These are phyloP conservation scores for Mercenaria mercenaria DNA, from an alignment of 1,140 invertebrate species.

Conservation along the genomic window DNA sequence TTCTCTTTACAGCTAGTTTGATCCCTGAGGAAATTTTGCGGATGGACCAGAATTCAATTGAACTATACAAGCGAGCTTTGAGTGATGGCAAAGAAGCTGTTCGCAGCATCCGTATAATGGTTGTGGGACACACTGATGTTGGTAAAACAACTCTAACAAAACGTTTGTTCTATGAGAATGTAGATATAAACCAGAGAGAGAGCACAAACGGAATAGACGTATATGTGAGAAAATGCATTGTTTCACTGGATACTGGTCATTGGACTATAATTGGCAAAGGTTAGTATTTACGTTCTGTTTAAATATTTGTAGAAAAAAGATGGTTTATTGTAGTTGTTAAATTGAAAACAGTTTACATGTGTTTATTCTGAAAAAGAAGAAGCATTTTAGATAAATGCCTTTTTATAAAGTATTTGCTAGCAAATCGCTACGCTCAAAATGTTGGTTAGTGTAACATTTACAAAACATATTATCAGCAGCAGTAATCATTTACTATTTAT, in stretches of 20 bases:
- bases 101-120: no score
- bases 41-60: neutral
- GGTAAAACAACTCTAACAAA: slow-evolving; percentile 22
- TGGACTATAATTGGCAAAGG: neutral
- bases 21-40: neutral
- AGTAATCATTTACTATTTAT: no score
- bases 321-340: no score
- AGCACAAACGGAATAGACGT: slow-evolving; percentile 31
- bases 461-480: no score
- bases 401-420: no score
- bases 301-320: no score
- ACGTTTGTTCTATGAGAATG: neutral
- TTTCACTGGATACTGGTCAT: neutral
- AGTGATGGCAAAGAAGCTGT: neutral
- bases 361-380: no score
- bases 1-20: neutral
- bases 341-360: no score
- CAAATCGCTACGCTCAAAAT: no score
- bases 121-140: neutral
- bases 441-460: no score
- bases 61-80: slow-evolving; percentile 15
- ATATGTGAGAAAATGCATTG: neutral
- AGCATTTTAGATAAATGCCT: no score
- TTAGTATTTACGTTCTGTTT: no score
- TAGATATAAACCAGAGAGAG: neutral